phyloP scores from a whole-genome alignment of 2,797 vertebrate species.

The Scleropages formosus region DNA sequence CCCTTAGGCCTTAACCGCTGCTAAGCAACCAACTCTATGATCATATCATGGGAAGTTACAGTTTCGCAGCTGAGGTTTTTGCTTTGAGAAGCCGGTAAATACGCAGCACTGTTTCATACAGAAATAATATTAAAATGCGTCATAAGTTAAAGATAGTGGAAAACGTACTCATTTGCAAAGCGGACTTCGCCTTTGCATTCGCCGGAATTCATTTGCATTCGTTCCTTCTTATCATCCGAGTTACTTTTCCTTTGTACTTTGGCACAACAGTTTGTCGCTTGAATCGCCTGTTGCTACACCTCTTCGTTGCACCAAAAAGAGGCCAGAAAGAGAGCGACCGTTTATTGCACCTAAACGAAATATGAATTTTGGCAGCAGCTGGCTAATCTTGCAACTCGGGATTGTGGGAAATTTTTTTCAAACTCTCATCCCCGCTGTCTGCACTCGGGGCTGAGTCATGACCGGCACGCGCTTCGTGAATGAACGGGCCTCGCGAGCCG shows the following conservation, averaged over 20 bases:
- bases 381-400: neutral
- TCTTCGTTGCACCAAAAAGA: conserved; percentile 12
- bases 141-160: too few relatives aligned
- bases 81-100: too few relatives aligned
- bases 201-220: too few relatives aligned
- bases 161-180: too few relatives aligned
- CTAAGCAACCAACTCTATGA: too few relatives aligned
- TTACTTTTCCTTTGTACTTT: neutral
- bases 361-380: neutral
- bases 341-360: conserved; percentile 26
- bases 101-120: too few relatives aligned
- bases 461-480: conserved; percentile 25
- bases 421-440: neutral
- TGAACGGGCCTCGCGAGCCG: conserved; percentile 5
- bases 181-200: too few relatives aligned
- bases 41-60: too few relatives aligned
- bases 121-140: too few relatives aligned
- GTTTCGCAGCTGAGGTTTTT: too few relatives aligned
- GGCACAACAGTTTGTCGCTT: neutral
- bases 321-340: neutral
- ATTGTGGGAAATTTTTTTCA: neutral
- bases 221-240: too few relatives aligned
- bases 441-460: neutral
- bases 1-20: too few relatives aligned
- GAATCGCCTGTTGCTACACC: neutral